phyloP scores from a whole-genome alignment of 2,797 vertebrate species.

The Microctenopoma steveboyesi region DNA sequence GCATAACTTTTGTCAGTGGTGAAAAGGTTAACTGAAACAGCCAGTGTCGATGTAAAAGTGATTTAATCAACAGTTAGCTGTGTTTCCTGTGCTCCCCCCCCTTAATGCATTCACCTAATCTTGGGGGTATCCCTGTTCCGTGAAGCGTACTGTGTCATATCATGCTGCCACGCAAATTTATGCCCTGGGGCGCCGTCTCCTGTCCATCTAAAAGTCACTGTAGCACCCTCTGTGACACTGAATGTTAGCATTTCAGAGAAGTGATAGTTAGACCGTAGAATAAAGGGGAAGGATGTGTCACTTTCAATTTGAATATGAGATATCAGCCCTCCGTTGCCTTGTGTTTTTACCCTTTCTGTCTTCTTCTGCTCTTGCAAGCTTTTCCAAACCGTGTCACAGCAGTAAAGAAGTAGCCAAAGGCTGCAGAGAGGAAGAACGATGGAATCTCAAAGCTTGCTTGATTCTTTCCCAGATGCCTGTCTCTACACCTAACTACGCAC shows the following conservation, averaged over 20 bases:
- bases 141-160: slow-evolving; percentile 76
- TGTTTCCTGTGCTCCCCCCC: slow-evolving; percentile 50
- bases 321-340: slow-evolving; percentile 53
- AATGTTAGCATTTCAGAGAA: slow-evolving; percentile 77
- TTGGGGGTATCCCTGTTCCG: slow-evolving; percentile 67
- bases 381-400: slow-evolving; percentile 45
- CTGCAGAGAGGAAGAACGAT: slow-evolving; percentile 44
- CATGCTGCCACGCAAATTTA: slow-evolving; percentile 66
- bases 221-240: slow-evolving; percentile 78
- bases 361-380: slow-evolving; percentile 39
- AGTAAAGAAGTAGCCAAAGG: slow-evolving; percentile 55
- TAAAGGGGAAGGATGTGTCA: slow-evolving; percentile 79
- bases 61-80: slow-evolving; percentile 77
- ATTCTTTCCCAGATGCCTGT: slow-evolving; percentile 57
- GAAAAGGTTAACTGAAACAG: slow-evolving; percentile 73
- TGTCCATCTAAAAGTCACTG: slow-evolving; percentile 76
- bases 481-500: slow-evolving; percentile 64
- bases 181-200: slow-evolving; percentile 56
- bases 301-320: slow-evolving; percentile 76
- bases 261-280: slow-evolving; percentile 72
- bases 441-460: slow-evolving; percentile 54
- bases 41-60: slow-evolving; percentile 58
- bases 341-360: slow-evolving; percentile 49
- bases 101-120: slow-evolving; percentile 71
- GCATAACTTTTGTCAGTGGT: slow-evolving; percentile 62